Percentiles rank a stretch among this genome's conserved stretches.
These are phyloP conservation scores for Mylabris sibirica DNA, from an alignment of 2,888 invertebrate genomes.

Conservation along the genomic window DNA sequence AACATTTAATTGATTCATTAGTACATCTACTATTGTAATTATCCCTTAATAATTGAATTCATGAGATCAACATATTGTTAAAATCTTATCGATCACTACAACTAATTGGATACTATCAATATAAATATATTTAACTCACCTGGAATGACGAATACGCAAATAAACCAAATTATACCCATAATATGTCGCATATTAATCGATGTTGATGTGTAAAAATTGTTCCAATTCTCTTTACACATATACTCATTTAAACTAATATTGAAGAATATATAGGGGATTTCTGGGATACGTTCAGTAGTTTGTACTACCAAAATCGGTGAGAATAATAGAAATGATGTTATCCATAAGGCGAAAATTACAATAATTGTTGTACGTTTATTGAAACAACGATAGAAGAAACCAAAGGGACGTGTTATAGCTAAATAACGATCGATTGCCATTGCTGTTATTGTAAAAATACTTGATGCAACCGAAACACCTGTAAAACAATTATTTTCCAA, in stretches of 20 bases:
- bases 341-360: constrained; percentile 72
- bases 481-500: not conserved
- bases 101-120: not conserved
- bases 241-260: constrained; percentile 23
- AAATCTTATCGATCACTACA: not conserved
- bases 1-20: not conserved
- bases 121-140: constrained; percentile 61
- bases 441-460: constrained; percentile 80
- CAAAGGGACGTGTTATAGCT: constrained; percentile 78
- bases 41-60: not conserved
- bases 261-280: constrained; percentile 16
- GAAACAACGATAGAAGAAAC: constrained; percentile 74
- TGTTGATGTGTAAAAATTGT: constrained; percentile 63
- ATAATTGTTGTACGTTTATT: constrained; percentile 71
- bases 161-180: constrained; percentile 74
- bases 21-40: not conserved
- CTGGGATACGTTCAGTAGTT: constrained; percentile 19
- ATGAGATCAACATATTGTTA: not conserved
- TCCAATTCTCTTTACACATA: constrained; percentile 72
- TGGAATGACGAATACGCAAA: constrained; percentile 79
- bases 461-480: constrained; percentile 81
- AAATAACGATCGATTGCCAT: constrained; percentile 80
- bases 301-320: constrained; percentile 67
- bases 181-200: constrained; percentile 54
- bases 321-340: constrained; percentile 72